Base-by-base conservation (phyloP, 2,888 invertebrate genomes). In the Cryptus armator region DNA sequence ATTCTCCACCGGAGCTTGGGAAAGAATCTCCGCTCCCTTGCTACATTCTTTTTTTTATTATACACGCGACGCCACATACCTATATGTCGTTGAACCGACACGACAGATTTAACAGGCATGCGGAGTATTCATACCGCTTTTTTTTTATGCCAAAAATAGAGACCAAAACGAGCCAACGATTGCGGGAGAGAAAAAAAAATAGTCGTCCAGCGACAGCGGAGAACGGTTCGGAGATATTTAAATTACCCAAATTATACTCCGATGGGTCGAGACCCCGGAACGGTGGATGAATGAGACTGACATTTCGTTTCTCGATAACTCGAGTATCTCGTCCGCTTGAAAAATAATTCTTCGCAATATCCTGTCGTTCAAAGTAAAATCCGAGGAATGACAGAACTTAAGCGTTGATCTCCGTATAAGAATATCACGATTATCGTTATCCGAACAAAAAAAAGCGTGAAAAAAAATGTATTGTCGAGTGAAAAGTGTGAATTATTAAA, bases 191-290 rank as follows among this genome's bases (percentile, higher is more conserved):
- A 48, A 68, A 71, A 51, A 72, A 74, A 62, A 67, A 78, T 19
- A 29, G 19, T 14, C 32, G 9, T 3, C 16, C 56, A 51, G 19
- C 5, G 59, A 10, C 56, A 79, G 46, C 59, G 48, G 67, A 72
- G 53, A 29, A 56, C 43, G 43, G 16, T 66, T 80, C 53, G 53
- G 43, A 72, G 43, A 80, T 64, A 71, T 80, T 80, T 74, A 67
- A 80, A 80, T 74, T 74, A 67, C 80, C 44, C 12, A 32, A 67
- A 80, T 80, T 80, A 67, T 70, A 19, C 7, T 3, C n/a, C 16
- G 81, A 59, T 29, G 9, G 16, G 19, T 6, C 19, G 19, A 10
- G 53, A 53, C 53, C 9, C 37, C 7, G 37, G 53, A 59, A 72
- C 19, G 71, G 44, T 14, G 70, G 9, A 48, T 14, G 29, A 37